Evolutionary conservation across 2,113 vertebrate species (phyloP), one percentile per base, ranked within the genome.

Genomic region (Nibea albiflora): DNA sequence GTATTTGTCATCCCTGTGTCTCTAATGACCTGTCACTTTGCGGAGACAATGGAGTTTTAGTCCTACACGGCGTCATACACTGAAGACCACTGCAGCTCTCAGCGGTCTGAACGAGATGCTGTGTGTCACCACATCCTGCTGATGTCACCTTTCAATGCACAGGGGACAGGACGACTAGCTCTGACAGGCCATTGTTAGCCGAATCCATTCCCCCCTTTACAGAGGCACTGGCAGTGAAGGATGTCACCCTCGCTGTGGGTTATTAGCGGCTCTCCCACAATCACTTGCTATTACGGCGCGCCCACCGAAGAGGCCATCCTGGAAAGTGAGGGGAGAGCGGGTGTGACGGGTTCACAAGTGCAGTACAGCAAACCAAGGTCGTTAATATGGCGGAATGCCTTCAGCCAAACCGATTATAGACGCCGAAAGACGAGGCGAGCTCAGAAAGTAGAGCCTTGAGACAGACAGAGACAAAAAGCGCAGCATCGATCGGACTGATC

Each of bases 161-260:
- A n/a, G 6, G 65, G 68, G 60, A 73, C 78, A 56, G 57, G 69
- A 62, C 42, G 56, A 66, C 64, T 4, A 14, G 63, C 42, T 56
- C 57, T 88, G 91, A 91, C 88, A 90, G 88, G 72, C 86, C 79
- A 81, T 91, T 84, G 88, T 90, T 90, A 85, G 85, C 44, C 15
- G 42, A 80, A 82, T 58, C 50, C 73, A 75, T 79, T 75, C 87
- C 81, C 74, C 53, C 70, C 72, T 67, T 73, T 61, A 46, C 78
- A 61, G 78, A 60, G 61, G 64, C 78, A 10, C 31, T 28, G 44
- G 80, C 88, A 2, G 72, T 89, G 88, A 92, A 85, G 73, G 85
- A 86, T 91, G 89, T 87, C 85, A 74, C 71, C 83, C 64, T 60
- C 10, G 12, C 73, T 16, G 53, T 67, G 54, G 75, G 78, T 81